Base-by-base conservation (phyloP, 2,113 vertebrate species). In the Tyto alba region DNA sequence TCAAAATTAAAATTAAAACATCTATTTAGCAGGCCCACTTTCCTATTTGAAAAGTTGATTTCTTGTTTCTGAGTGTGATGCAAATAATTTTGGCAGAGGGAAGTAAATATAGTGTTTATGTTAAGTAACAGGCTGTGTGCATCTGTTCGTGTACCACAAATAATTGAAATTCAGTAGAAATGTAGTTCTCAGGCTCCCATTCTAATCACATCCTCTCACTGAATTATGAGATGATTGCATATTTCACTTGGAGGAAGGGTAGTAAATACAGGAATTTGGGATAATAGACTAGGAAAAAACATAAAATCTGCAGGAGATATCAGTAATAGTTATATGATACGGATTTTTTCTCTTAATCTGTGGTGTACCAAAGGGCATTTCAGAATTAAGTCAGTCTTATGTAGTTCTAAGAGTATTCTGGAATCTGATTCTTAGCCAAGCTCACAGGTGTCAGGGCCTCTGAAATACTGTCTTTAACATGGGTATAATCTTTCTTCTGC, bases 111-210 rank as follows among this genome's bases (percentile, higher is more conserved):
- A 40, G 23, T 89, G 77, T 71, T 94, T 89, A 60, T 80, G 89
- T 77, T 80, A 80, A 79, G 47, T 62, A 88, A 76, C 57, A 88
- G 53, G 47, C 71, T 94, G 14, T 79, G 89, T 69, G 34, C 93
- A 96, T 93, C 81, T 95, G 86, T 41, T 83, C 95, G 64, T 76
- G 64, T 81, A 91, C 45, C 73, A 79, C 14, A 73, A 43, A 78
- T 91, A 95, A 88, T 53, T 92, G 90, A 88, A 86, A 95, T 69
- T 89, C 57, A 82, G 90, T 76, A 89, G 63, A 77, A 82, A 71
- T 63, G 0, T 86, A 72, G 50, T 78, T 88, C 66, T 89, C 68
- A 68, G 45, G 23, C 53, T 96, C 64, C 62, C 53, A 67, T 92
- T 93, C 93, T 75, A 85, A 90, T 95, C 85, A 95, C 25, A 78